phyloP scores from a whole-genome alignment of 2,113 vertebrate genomes.

The Chiloscyllium plagiosum region DNA sequence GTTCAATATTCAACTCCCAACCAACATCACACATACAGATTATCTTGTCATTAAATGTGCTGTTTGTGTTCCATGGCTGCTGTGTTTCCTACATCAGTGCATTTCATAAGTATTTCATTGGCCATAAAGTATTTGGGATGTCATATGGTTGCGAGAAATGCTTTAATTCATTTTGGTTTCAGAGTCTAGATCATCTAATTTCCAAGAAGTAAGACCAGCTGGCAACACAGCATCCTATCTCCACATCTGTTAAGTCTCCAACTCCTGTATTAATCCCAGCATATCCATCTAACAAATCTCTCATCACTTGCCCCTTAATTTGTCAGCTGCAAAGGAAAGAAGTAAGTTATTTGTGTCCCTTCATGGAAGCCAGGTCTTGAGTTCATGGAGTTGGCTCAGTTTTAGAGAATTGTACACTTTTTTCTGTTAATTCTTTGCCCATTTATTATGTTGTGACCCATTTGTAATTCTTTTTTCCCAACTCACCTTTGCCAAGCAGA shows the following conservation, averaged over 20 bases:
- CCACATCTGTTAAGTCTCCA: neutral
- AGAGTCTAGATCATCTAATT: neutral
- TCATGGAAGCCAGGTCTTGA: neutral
- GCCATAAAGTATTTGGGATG: neutral
- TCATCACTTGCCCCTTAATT: neutral
- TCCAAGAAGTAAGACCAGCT: neutral
- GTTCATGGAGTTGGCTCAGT: neutral
- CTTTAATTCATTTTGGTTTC: neutral
- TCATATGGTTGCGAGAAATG: neutral
- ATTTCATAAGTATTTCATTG: neutral
- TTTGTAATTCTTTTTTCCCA: neutral
- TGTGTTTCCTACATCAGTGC: neutral
- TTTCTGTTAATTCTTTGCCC: neutral
- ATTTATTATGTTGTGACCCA: neutral
- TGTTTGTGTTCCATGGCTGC: neutral
- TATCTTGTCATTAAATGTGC: too few relatives aligned
- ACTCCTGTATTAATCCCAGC: neutral
- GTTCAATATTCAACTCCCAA: too few relatives aligned
- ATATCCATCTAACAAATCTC: neutral
- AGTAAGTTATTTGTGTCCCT: neutral
- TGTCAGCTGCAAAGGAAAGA: neutral
- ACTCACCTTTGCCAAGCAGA: neutral
- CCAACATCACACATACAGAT: too few relatives aligned
- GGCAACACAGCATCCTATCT: neutral
- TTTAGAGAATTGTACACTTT: neutral